A percentile compares a stretch with the other conserved stretches of the same genome.
Conservation (phyloP, 2,113 vertebrate species). For the Cynocephalus volans region DNA sequence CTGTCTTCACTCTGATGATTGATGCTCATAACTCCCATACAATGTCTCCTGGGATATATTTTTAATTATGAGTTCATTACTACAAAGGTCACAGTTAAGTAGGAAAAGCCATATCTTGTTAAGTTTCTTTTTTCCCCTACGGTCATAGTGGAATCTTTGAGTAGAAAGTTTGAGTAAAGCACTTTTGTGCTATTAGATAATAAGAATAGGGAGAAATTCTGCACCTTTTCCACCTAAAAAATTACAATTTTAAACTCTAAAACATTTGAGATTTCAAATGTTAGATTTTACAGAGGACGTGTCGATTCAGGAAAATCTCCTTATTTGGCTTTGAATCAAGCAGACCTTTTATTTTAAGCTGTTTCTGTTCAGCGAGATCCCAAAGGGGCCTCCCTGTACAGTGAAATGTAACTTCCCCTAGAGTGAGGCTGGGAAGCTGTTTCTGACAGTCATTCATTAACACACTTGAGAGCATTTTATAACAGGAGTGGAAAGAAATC, state of each 20-base stretch:
- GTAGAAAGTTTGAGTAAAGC: conserved; percentile 52
- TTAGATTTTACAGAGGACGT: conserved; percentile 56
- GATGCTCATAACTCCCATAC: not conserved
- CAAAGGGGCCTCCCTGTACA: not conserved
- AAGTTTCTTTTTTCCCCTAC: not conserved
- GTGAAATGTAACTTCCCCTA: conserved; percentile 22
- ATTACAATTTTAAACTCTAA: conserved; percentile 30
- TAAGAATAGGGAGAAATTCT: conserved; percentile 51
- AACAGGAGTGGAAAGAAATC: conserved; percentile 28
- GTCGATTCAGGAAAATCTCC: conserved; percentile 41
- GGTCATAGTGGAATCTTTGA: conserved; percentile 22
- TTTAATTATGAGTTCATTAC: conserved; percentile 61
- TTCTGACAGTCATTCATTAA: conserved; percentile 42
- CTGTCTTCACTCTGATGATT: conserved; percentile 15
- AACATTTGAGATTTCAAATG: conserved; percentile 49
- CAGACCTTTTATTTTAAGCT: conserved; percentile 55
- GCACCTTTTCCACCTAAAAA: not conserved
- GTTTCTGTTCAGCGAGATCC: conserved; percentile 55
- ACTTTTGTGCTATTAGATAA: conserved; percentile 49
- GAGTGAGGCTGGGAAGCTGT: not conserved
- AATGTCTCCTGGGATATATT: conserved; percentile 28
- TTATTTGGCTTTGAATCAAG: conserved; percentile 67
- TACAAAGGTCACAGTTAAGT: conserved; percentile 60
- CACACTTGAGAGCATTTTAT: not conserved
- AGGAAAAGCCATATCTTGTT: conserved; percentile 63